These are phyloP conservation scores for Mesoclemmys tuberculata DNA, from an alignment of 2,113 vertebrate genomes.

Conservation along the genomic window DNA sequence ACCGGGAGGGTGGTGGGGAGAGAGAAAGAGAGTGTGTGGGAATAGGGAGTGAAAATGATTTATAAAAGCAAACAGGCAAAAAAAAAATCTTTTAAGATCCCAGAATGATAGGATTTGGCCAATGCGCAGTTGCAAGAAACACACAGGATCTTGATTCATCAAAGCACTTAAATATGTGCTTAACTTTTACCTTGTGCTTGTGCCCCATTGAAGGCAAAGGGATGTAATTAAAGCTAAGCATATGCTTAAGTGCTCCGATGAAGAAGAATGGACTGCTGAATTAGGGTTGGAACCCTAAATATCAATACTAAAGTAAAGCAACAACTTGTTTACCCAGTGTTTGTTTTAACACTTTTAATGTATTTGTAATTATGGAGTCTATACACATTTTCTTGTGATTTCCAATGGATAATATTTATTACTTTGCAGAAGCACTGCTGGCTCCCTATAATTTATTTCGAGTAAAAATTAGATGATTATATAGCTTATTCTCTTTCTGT, in stretches of 20 bases:
- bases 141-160: not conserved
- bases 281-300: not conserved
- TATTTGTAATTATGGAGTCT: not conserved
- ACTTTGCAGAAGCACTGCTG: not conserved
- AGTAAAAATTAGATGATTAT: not conserved
- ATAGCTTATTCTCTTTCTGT: not conserved
- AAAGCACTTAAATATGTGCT: not conserved
- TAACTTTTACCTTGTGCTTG: accelerated
- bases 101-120: not conserved
- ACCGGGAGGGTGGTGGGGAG: too few species aligned
- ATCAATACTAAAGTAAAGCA: not conserved
- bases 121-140: not conserved
- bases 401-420: not conserved
- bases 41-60: not conserved
- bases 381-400: not conserved
- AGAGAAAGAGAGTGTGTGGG: too few species aligned
- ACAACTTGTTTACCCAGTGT: not conserved
- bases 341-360: not conserved
- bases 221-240: not conserved
- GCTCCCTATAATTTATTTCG: not conserved
- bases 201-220: not conserved
- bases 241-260: not conserved
- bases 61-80: not conserved
- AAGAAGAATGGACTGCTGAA: not conserved
- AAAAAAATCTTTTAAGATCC: not conserved